These are phyloP conservation scores for Dryobates pubescens DNA, from an alignment of 2,797 vertebrate species.

Conservation along the genomic window DNA sequence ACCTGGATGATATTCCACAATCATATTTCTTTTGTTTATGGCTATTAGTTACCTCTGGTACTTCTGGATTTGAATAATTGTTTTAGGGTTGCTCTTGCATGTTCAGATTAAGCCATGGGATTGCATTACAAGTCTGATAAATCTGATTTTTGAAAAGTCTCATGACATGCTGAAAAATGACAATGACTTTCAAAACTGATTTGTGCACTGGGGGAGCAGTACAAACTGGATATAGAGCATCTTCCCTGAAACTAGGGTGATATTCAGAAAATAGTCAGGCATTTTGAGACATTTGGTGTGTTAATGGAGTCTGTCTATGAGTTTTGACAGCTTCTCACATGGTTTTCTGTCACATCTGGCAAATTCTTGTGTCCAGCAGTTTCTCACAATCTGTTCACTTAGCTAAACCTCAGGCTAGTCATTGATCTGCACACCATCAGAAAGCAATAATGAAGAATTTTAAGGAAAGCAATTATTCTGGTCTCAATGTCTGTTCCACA, in stretches of 20 bases:
- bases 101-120: background rate
- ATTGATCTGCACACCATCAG: rapidly evolving
- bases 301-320: background rate
- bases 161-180: background rate
- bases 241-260: background rate
- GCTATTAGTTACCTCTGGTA: background rate
- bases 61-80: background rate
- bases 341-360: background rate
- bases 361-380: background rate
- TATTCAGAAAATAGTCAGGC: background rate
- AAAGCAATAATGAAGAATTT: rapidly evolving
- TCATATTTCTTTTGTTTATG: background rate
- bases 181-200: background rate
- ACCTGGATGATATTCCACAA: background rate
- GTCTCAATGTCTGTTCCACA: background rate
- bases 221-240: background rate
- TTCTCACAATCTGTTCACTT: background rate
- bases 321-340: background rate
- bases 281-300: background rate
- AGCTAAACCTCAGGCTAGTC: background rate
- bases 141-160: background rate
- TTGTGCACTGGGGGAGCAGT: background rate
- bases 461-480: background rate
- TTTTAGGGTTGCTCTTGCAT: background rate
- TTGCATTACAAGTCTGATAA: background rate